Base-by-base conservation (phyloP, 2,888 invertebrate genomes). In the Rhagonycha fulva region DNA sequence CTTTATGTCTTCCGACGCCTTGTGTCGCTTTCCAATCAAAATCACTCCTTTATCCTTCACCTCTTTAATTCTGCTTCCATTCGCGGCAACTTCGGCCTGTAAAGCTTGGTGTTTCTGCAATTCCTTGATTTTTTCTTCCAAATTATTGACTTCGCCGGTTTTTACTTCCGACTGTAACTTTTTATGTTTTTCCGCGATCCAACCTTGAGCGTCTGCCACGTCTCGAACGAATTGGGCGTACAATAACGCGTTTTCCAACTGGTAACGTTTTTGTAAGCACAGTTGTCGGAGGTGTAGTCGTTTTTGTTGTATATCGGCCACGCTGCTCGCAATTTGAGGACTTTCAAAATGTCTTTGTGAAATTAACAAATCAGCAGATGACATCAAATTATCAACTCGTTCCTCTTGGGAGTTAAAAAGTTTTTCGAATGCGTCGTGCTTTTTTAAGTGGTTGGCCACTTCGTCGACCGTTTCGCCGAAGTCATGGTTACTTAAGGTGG, bases 111-210 rank as follows among this genome's bases (percentile, higher is more conserved):
- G 97, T 86, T 97, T 97, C 86, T 98, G 96, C 32, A 98, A 89
- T 84, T 96, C 95, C 88, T 97, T 96, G 82, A 99, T 97, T 89
- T 99, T 99, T 84, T 98, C 98, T 84, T 98, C 97, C 3, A 99
- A 89, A 83, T 93, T 94, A 84, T 93, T 94, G 7, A 95, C 94
- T 84, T 95, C 95, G 24, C 91, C 92, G 74, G 92, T 91, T 79
- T 91, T 92, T 9, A 93, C 93, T 85, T 96, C 95, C 0, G 94
- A 93, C 76, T 95, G 94, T 9, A 97, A 89, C 85, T 95, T 95
- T 87, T 96, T 96, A 79, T 94, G 93, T 86, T 96, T 98, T 86
- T 98, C 98, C 47, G 93, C 94, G 76, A 98, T 95, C 98, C 98
- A 98, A 2, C 92, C 92, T 83, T 96, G 93, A 0, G 97, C 95